A percentile compares a stretch with the other conserved stretches of the same genome.
Conservation (phyloP, 2,113 vertebrate genomes). For the Phoenicopterus ruber region DNA sequence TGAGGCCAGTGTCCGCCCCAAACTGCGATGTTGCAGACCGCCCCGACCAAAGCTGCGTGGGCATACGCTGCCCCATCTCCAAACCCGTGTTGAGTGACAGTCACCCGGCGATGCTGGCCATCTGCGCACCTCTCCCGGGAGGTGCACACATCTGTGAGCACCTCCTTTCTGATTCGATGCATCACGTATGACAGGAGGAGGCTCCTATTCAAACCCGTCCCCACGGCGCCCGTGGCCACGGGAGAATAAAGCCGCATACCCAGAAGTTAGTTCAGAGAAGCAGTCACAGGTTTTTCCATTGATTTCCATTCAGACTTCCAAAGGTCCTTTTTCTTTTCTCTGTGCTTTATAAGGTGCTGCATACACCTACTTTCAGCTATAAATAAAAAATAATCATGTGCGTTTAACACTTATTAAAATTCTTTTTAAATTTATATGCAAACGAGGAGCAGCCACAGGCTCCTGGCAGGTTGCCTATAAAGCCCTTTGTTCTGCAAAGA, state of each 20-base stretch:
- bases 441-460: slow-evolving; percentile 58
- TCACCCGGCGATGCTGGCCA: not conserved
- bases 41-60: not conserved
- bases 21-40: not conserved
- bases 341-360: not conserved
- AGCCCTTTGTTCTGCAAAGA: slow-evolving; percentile 49
- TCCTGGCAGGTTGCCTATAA: slow-evolving; percentile 60
- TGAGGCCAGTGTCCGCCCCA: not conserved
- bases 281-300: not conserved
- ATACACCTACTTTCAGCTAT: slow-evolving; percentile 50
- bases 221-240: not conserved
- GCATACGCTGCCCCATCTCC: not conserved
- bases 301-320: slow-evolving; percentile 12
- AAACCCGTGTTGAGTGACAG: not conserved
- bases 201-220: not conserved
- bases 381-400: slow-evolving; percentile 60
- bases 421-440: slow-evolving; percentile 68
- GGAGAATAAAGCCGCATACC: not conserved
- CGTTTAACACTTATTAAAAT: slow-evolving; percentile 65
- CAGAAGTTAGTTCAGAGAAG: not conserved
- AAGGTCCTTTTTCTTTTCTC: slow-evolving; percentile 16
- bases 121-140: not conserved
- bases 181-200: not conserved
- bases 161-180: not conserved
- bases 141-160: not conserved